These are phyloP conservation scores for Criorhina ranunculi DNA, from an alignment of 2,888 invertebrate species.

Conservation along the genomic window DNA sequence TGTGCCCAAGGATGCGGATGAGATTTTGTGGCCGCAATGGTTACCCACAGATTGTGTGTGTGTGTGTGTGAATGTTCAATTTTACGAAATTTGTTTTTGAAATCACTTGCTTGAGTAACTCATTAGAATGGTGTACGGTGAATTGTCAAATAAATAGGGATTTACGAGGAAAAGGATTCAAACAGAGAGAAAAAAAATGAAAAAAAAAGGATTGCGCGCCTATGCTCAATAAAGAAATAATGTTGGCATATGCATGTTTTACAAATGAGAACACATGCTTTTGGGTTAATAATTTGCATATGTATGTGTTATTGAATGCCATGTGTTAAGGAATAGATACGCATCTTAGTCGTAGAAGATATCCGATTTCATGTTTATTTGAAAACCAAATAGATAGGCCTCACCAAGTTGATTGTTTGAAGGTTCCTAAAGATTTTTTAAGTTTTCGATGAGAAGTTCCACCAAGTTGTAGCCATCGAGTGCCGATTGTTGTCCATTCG, in stretches of 20 bases:
- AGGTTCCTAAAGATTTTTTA: no score
- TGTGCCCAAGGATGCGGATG: slow-evolving; percentile 67
- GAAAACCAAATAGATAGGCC: not conserved
- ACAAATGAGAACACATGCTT: slow-evolving; percentile 50
- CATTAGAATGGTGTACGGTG: slow-evolving; percentile 59
- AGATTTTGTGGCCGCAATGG: slow-evolving; percentile 61
- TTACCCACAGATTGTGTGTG: slow-evolving; percentile 6
- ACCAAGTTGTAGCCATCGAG: no score
- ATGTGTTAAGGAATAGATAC: slow-evolving; percentile 33
- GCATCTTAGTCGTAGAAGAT: slow-evolving; percentile 12
- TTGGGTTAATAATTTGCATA: slow-evolving; percentile 49
- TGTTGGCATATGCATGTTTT: slow-evolving; percentile 50
- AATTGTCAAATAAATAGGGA: slow-evolving; percentile 72
- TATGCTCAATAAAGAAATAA: slow-evolving; percentile 57
- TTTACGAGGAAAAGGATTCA: slow-evolving; percentile 44
- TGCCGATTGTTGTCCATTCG: no score
- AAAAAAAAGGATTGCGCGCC: slow-evolving; percentile 25
- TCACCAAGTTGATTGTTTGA: slow-evolving; percentile 1
- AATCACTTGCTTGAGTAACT: slow-evolving; percentile 68
- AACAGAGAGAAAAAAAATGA: no score
- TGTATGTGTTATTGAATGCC: slow-evolving; percentile 48
- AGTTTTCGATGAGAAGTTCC: no score
- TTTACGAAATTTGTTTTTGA: slow-evolving; percentile 54
- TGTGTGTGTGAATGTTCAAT: slow-evolving; percentile 44
- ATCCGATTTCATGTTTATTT: slow-evolving; percentile 26